Base-by-base conservation (phyloP, 2,113 vertebrate genomes). In the Engystomops pustulosus region DNA sequence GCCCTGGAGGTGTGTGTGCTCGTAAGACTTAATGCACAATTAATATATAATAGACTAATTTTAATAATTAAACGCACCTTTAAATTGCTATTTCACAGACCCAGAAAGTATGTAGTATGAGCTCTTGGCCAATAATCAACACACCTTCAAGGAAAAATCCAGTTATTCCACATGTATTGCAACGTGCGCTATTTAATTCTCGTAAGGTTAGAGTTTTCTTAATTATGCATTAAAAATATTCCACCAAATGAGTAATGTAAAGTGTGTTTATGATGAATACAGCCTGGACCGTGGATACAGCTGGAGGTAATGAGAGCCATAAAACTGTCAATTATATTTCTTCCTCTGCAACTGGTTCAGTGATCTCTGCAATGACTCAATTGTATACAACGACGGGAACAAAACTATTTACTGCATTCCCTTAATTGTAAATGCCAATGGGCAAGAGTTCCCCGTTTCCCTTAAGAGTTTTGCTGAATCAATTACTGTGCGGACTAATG, bases 251-350 rank as follows among this genome's bases (percentile, higher is more conserved):
- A 75, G 70, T 75, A 74, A 74, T 82, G 51, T 25, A n/a, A 49
- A 32, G 32, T 75, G 53, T 72, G 67, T 41, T 81, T 81, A 71
- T 71, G 67, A 71, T 71, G 34, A 83, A 62, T 62, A 82, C 45
- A 74, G 55, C 27, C 18, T 25, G 75, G 58, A 51, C 34, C 41
- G 30, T 65, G 27, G 70, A 62, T 38, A 32, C 81, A 83, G 41
- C 81, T 67, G 41, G 47, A 49, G 27, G 3, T 67, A 76, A 76
- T 67, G 30, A 36, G 38, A 25, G 55, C 71, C 58, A 76, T 83
- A 76, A 76, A 83, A 51, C 60, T 51, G 36, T 36, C 81, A 65
- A 51, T 76, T 67, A 76, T 34, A 49, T 49, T 17, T 83, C 71
- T 83, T 83, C 27, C 60, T 60, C 58, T 32, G 41, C 53, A 75